These are phyloP conservation scores for Acanthis flammea DNA, from an alignment of 2,797 vertebrate species.

Conservation along the genomic window DNA sequence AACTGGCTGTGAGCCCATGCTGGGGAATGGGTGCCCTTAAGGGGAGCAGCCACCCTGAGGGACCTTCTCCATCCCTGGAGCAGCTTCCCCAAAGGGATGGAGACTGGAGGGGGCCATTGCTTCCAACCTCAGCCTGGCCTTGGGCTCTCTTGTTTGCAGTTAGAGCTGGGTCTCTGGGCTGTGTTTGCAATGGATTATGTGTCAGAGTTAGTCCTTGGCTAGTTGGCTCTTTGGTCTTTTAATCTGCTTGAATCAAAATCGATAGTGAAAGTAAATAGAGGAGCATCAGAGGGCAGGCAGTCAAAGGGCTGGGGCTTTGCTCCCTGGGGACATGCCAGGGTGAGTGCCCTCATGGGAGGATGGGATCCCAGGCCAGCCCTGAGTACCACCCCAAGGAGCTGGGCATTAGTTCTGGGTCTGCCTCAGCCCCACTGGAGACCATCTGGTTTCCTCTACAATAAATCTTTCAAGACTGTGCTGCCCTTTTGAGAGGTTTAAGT, in stretches of 20 bases:
- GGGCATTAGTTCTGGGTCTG: background rate
- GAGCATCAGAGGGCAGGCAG: background rate
- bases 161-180: background rate
- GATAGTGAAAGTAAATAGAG: background rate
- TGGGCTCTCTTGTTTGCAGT: background rate
- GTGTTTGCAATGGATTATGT: background rate
- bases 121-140: background rate
- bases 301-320: background rate
- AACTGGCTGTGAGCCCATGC: background rate
- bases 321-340: background rate
- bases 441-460: background rate
- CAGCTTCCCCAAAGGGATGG: background rate
- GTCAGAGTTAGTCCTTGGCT: constrained; percentile 15
- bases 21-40: background rate
- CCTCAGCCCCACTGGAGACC: background rate
- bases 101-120: background rate
- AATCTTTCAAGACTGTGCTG: background rate
- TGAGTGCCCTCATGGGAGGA: accelerated
- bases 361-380: background rate
- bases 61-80: background rate
- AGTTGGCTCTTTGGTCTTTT: constrained; percentile 15
- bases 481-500: background rate
- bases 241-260: constrained; percentile 21
- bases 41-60: background rate
- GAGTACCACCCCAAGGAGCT: background rate